Base-by-base conservation (phyloP, 2,888 invertebrate species). In the Drepanosiphum platanoidis region DNA sequence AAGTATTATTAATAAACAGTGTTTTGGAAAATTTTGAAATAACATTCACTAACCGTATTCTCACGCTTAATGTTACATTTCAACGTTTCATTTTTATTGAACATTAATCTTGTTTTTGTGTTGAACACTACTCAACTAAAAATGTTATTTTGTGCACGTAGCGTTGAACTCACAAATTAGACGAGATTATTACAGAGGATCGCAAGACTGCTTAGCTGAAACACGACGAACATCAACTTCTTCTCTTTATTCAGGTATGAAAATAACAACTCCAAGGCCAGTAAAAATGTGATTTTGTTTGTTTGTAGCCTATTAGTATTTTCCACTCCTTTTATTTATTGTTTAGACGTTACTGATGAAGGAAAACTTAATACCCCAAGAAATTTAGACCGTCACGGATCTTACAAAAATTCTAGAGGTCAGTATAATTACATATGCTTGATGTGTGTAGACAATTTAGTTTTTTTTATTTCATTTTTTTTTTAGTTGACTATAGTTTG, bases 111-210 rank as follows among this genome's bases (percentile, higher is more conserved):
- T 79, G 68, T 87, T 64, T 86, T 32, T 86, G 46, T 84, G 3
- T 81, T 78, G 42, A 84, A 87, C 71, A 74, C 87, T 86, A 86
- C 75, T 86, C 68, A 72, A 86, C 42, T 68, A 86, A 68, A 74
- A 74, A 84, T 86, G 87, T 87, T 87, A 61, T 87, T 87, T 88
- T 88, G 88, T 88, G 87, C 74, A 86, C 79, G 71, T 86, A 86
- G 86, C 80, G 46, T 82, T 87, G 58, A 86, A 83, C 86, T 87
- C 82, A 86, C 86, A 79, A 87, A 88, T 96, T 94, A 93, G 95
- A 91, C 93, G 96, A 90, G 96, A 96, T 92, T 96, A 95, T 93
- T 96, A 95, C 92, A 93, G 95, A 91, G 96, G 96, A 90, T 96
- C 96, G 88, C 96, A 96, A 92, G 96, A 96, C 92, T 95, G 95